phyloP scores from a whole-genome alignment of 2,113 vertebrate genomes.

The Accipiter virgatus region DNA sequence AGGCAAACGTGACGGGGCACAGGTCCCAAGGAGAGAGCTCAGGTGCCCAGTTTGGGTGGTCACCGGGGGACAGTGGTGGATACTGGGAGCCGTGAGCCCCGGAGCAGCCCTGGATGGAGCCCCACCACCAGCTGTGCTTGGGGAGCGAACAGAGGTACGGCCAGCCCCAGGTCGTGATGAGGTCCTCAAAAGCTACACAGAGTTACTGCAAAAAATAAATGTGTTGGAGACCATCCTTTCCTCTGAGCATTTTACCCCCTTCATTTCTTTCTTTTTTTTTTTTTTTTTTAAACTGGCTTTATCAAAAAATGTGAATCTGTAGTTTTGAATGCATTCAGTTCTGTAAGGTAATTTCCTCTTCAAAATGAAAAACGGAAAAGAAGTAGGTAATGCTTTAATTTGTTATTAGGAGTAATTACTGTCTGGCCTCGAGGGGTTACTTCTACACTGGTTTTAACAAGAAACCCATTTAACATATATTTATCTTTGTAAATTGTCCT shows the following conservation, averaged over 20 bases:
- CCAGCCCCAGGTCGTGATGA: background rate
- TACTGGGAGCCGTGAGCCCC: background rate
- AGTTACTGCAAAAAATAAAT: background rate
- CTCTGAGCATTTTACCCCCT: background rate
- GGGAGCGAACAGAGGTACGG: background rate
- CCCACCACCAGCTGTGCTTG: background rate
- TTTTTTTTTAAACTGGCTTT: background rate
- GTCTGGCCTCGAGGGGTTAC: conserved; percentile 77
- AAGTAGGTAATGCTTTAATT: conserved; percentile 82
- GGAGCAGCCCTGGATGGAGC: background rate
- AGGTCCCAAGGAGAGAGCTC: background rate
- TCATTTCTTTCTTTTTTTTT: background rate
- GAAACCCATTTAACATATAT: conserved; percentile 82
- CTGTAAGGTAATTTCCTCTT: conserved; percentile 77
- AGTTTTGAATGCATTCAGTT: conserved; percentile 68
- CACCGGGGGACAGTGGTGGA: background rate
- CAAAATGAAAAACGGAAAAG: conserved; percentile 77
- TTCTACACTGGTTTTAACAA: conserved; percentile 76
- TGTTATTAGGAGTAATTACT: conserved; percentile 87
- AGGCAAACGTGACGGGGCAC: background rate
- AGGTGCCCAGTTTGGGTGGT: rapidly evolving
- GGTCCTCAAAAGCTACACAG: background rate
- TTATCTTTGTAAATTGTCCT: conserved; percentile 84
- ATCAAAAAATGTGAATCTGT: conserved; percentile 27
- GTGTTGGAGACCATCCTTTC: background rate